Evolutionary conservation across 1,140 invertebrate species (phyloP).

Genomic region (Yoshiicerus persimilis): DNA sequence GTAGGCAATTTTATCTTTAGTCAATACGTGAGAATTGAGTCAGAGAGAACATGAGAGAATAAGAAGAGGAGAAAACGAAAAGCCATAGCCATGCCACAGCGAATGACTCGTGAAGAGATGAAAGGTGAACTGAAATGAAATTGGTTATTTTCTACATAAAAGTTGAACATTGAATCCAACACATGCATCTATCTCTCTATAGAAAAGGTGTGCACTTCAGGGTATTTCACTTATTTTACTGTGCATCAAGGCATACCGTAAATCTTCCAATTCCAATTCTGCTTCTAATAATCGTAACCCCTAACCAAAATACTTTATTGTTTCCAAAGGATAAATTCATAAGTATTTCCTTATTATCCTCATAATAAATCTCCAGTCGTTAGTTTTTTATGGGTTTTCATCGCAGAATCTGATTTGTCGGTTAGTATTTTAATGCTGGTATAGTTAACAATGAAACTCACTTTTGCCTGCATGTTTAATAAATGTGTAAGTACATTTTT

Average conservation of each 20-base stretch:
- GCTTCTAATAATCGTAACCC: too few species aligned
- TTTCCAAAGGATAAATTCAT: background rate
- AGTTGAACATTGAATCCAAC: background rate
- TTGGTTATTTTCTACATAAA: background rate
- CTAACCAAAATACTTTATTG: too few species aligned
- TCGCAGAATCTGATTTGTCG: too few species aligned
- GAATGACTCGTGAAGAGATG: background rate
- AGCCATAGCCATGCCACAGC: background rate
- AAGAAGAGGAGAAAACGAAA: background rate
- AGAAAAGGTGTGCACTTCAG: background rate
- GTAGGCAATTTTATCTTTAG: background rate
- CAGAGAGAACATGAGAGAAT: background rate
- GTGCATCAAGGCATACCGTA: background rate
- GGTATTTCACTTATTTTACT: background rate
- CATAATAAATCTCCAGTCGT: too few species aligned
- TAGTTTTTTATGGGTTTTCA: too few species aligned
- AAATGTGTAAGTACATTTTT: too few species aligned
- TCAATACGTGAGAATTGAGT: background rate
- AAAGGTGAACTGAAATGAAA: constrained; percentile 11
- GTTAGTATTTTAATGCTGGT: too few species aligned
- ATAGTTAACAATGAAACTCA: too few species aligned
- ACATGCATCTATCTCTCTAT: background rate
- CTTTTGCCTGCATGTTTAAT: too few species aligned
- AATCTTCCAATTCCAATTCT: too few species aligned
- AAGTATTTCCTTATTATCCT: background rate